These are phyloP conservation scores for Sweltsa coloradensis DNA, from an alignment of 1,140 invertebrate genomes.

Conservation along the genomic window DNA sequence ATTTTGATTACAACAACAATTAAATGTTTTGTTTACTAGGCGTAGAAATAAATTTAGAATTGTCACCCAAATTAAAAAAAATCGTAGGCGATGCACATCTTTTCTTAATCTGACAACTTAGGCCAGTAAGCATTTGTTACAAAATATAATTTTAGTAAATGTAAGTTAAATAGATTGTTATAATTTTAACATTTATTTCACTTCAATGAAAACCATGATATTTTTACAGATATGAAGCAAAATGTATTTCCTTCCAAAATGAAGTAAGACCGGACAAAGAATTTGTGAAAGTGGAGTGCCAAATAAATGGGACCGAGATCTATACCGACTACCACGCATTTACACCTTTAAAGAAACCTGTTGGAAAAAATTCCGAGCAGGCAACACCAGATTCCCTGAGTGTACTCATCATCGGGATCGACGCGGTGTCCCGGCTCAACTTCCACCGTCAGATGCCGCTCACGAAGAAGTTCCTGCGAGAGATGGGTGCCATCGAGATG, in stretches of 20 bases:
- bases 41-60: no score
- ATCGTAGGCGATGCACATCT: no score
- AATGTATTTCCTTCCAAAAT: slow-evolving; percentile 31
- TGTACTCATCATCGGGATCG: slow-evolving; percentile 72
- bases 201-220: no score
- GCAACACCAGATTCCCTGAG: slow-evolving; percentile 33
- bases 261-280: slow-evolving; percentile 36
- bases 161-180: no score
- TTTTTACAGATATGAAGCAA: slow-evolving; percentile 27
- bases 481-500: slow-evolving; percentile 45
- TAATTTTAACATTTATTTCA: no score
- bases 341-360: slow-evolving; percentile 27
- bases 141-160: no score
- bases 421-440: slow-evolving; percentile 75
- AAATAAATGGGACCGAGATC: slow-evolving; percentile 30
- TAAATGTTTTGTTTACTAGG: no score
- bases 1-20: no score
- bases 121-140: no score
- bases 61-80: no score
- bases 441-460: slow-evolving; percentile 69
- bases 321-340: slow-evolving; percentile 60
- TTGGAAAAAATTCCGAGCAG: slow-evolving; percentile 20
- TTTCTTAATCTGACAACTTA: no score
- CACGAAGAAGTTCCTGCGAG: slow-evolving; percentile 42
- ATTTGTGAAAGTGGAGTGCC: slow-evolving; percentile 48